Conservation (phyloP, 92 coral and sea anemone species). For the Pocillopora meandrina region DNA sequence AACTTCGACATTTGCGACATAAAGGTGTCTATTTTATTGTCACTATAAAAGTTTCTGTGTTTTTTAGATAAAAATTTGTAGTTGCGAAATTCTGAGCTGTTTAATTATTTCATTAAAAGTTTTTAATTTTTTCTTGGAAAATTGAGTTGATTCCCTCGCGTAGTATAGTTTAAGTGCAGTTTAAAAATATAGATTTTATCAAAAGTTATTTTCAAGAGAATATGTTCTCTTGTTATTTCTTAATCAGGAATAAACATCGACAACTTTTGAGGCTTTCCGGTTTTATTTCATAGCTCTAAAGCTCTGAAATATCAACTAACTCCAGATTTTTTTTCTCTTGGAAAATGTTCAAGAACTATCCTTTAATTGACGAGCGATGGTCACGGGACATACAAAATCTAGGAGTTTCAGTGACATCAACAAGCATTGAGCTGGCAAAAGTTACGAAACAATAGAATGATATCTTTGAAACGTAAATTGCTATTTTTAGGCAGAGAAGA, state of each 20-base stretch:
- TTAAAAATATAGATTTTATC: too few species aligned
- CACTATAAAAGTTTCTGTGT: not conserved
- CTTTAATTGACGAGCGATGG: not conserved
- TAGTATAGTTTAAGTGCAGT: too few species aligned
- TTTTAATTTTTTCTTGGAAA: not conserved
- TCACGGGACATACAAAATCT: not conserved
- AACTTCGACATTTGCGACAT: not conserved
- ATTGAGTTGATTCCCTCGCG: too few species aligned
- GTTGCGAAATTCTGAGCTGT: constrained; percentile 15
- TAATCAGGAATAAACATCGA: too few species aligned
- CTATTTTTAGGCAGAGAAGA: not conserved
- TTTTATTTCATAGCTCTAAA: too few species aligned
- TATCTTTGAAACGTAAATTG: not conserved
- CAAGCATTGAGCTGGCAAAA: not conserved
- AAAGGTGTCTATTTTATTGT: constrained; percentile 6
- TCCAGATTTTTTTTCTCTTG: too few species aligned
- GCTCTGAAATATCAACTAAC: too few species aligned
- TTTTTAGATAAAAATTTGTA: not conserved
- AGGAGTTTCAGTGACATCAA: not conserved
- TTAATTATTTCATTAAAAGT: constrained; percentile 9
- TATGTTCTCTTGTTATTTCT: too few species aligned
- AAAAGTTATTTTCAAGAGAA: too few species aligned
- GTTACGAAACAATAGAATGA: not conserved
- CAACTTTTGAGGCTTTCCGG: too few species aligned
- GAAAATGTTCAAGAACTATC: too few species aligned